Base-by-base conservation (phyloP, 2,888 invertebrate species). In the Macrosiphum euphorbiae region DNA sequence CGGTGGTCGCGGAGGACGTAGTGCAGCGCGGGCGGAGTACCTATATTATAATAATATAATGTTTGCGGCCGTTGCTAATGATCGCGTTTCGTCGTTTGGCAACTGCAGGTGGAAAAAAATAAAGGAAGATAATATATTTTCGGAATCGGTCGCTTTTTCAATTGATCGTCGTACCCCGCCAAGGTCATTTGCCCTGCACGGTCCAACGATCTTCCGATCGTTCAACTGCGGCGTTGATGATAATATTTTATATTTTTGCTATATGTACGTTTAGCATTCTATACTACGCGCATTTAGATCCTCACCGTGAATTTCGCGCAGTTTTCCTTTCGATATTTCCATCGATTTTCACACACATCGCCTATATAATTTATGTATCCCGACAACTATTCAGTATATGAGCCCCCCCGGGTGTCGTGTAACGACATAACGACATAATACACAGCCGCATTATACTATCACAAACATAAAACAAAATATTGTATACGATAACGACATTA, bases 111-210 rank as follows among this genome's bases (percentile, higher is more conserved):
- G 86, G 55, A 44, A 47, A 92, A 61, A 61, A 61, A 61, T 58
- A 50, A 50, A 55, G 5, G 50, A 61, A 55, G 41, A 41, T 11
- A 47, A 41, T 47, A 47, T 47, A 11, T 47, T 44, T 91, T 44
- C 20, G 44, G 91, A 92, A 61, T 92, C 58, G n/a, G 58, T 92
- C 85, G 92, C 50, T 67, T 35, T 67, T 92, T 92, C 92, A 35
- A 92, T 92, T 50, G 92, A 92, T 92, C 47, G 85, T 92, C 47
- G 58, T 93, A 85, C 90, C 93, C 93, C 85, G 89, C 89, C 93
- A 93, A 93, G 93, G 93, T 90, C 93, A 47, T 89, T 61, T 93
- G 89, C 89, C 85, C 85, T n/a, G n/a, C n/a, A 93, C 90, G 93
- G 93, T 93, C 92, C 92, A 84, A 88, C 55, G 92, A 88, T 88